A percentile compares a stretch with the other conserved stretches of the same genome.
These are phyloP conservation scores for Apamea anceps DNA, from an alignment of 2,888 invertebrate genomes.

Conservation along the genomic window DNA sequence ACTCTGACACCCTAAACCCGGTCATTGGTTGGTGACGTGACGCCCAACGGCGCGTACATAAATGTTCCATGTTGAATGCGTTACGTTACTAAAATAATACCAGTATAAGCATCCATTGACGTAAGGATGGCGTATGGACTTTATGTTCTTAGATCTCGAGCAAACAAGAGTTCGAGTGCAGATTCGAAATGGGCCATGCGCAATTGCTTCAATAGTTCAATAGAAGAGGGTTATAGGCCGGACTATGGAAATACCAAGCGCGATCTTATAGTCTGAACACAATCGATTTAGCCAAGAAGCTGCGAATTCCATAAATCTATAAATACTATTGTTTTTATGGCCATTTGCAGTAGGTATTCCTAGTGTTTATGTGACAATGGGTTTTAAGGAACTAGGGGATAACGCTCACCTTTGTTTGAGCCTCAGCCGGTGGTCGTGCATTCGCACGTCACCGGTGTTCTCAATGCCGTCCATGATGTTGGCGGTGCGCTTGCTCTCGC, in stretches of 20 bases:
- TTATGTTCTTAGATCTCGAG: conserved; percentile 56
- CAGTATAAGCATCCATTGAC: conserved; percentile 65
- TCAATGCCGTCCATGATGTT: conserved; percentile 98
- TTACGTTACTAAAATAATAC: conserved; percentile 70
- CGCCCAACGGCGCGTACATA: conserved; percentile 53
- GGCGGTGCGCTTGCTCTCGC: conserved; percentile 92
- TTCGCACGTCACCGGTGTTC: conserved; percentile 96
- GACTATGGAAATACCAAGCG: neutral
- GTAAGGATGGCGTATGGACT: conserved; percentile 62
- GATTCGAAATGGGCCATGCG: conserved; percentile 18
- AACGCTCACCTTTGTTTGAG: conserved; percentile 94
- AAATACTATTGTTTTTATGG: conserved; percentile 9
- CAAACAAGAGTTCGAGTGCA: conserved; percentile 46
- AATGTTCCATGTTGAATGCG: conserved; percentile 64
- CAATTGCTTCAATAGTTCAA: conserved; percentile 11
- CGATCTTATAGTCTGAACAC: neutral
- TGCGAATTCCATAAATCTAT: conserved; percentile 7
- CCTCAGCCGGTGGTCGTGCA: conserved; percentile 97
- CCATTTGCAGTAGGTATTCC: neutral
- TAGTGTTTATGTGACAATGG: conserved; percentile 11
- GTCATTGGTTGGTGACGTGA: conserved; percentile 74
- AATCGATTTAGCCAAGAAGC: conserved; percentile 21
- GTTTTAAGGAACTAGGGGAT: conserved; percentile 9
- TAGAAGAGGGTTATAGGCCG: neutral
- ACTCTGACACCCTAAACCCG: conserved; percentile 78